phyloP scores from a whole-genome alignment of 2,888 invertebrate genomes.

The Aspidiotus rigidus region DNA sequence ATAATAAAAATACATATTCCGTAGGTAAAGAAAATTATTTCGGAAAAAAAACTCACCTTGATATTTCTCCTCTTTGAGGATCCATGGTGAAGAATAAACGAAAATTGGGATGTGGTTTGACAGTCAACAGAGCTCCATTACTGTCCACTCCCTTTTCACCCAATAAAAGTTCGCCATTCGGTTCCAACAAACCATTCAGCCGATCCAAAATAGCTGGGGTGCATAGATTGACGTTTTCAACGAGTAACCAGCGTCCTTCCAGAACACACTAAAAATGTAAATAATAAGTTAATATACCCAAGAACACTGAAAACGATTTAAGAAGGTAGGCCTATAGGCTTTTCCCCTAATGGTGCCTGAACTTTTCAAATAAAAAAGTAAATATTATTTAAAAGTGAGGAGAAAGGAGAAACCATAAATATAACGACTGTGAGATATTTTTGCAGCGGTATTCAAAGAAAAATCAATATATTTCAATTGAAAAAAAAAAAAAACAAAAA shows the following conservation, averaged over 20 bases:
- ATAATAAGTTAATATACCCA: constrained; percentile 13
- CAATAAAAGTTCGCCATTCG: constrained; percentile 76
- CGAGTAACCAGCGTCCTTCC: constrained; percentile 71
- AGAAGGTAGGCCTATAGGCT: no score
- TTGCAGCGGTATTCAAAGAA: no score
- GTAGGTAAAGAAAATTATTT: neutral
- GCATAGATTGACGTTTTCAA: constrained; percentile 91
- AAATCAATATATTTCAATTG: no score
- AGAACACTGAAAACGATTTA: no score
- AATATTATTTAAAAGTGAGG: no score
- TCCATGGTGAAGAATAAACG: constrained; percentile 91
- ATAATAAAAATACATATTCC: neutral
- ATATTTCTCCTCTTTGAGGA: constrained; percentile 90
- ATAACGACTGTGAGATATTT: no score
- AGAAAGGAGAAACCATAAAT: no score
- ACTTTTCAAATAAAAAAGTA: no score
- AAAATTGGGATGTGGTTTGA: constrained; percentile 82
- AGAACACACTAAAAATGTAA: constrained; percentile 54
- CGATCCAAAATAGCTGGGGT: constrained; percentile 94
- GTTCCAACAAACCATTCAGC: constrained; percentile 89
- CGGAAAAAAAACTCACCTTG: constrained; percentile 49
- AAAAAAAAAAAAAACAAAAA: no score
- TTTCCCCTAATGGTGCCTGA: no score
- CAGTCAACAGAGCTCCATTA: constrained; percentile 59
- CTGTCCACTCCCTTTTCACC: constrained; percentile 78